Evolutionary conservation across 2,797 vertebrate genomes (phyloP).

Genomic region (Macroramphosus scolopax): DNA sequence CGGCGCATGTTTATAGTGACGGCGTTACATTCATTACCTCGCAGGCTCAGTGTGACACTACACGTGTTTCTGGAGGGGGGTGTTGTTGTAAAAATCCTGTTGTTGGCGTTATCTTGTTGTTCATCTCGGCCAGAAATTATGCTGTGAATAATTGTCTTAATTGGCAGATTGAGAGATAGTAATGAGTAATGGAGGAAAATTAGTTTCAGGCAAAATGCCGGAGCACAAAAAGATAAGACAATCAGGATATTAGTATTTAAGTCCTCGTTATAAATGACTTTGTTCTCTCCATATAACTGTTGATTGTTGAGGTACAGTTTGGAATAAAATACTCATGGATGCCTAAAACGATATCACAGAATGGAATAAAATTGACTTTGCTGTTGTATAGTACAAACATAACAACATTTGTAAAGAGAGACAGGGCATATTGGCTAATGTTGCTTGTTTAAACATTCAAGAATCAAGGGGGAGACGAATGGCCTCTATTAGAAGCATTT

Average conservation of each 20-base stretch:
- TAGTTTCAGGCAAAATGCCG: too few species aligned
- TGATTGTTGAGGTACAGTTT: too few species aligned
- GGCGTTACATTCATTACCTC: conserved; percentile 31
- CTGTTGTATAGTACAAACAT: conserved; percentile 41
- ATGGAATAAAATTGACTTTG: conserved; percentile 37
- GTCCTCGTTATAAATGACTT: too few species aligned
- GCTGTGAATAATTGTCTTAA: conserved; percentile 17
- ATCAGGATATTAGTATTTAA: conserved; percentile 22
- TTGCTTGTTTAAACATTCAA: conserved; percentile 64
- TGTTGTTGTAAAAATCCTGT: too few species aligned
- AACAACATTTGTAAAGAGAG: conserved; percentile 34
- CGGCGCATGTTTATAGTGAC: conserved; percentile 21
- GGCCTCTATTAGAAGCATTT: conserved; percentile 82
- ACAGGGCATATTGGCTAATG: conserved; percentile 32
- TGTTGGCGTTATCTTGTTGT: conserved; percentile 43
- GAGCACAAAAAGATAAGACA: conserved; percentile 23
- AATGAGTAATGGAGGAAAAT: conserved; percentile 47
- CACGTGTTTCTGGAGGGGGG: too few species aligned
- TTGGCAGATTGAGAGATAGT: too few species aligned
- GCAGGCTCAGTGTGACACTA: conserved; percentile 6
- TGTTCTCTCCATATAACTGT: too few species aligned
- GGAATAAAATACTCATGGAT: too few species aligned
- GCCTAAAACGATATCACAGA: conserved; percentile 30
- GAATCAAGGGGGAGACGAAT: conserved; percentile 75
- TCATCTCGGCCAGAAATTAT: conserved; percentile 27